Evolutionary conservation across 2,888 invertebrate genomes (phyloP), one percentile per base, ranked within the genome.

Genomic region (Taenaris catops): DNA sequence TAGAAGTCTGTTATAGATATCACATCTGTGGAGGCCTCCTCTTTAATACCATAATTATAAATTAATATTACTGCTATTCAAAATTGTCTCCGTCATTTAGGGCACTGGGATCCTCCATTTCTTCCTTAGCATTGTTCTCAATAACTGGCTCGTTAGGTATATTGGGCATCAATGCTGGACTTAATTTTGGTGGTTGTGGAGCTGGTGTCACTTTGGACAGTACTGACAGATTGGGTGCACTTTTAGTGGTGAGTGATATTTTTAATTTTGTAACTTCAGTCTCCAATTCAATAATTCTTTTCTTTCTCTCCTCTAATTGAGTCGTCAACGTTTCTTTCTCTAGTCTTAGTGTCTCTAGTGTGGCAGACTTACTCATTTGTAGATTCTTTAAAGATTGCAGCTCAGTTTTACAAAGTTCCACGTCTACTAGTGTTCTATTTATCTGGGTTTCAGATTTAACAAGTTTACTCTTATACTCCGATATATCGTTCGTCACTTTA

Each of bases 71-170:
- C 37, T 76, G 41, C 29, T 74, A 71, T 32, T 83, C 84, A 66
- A 81, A 78, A 18, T 74, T 75, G 53, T 69, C 75, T 10, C 59
- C 73, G 44, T 81, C 81, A 58, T 75, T 80, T 8, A 76, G 38
- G 5, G 56, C 66, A 63, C 83, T 81, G 0, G 63, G 58, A 34
- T 87, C 87, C 42, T 87, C 87, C n/a, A 84, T 61, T 39, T 86
- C 87, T 52, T 87, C 87, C 43, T 83, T 83, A 12, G 87, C 87
- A 68, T 81, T 69, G 57, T 83, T 80, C 31, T 86, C 84, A 26
- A 81, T 43, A 1, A 67, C 72, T 18, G 74, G 83, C 28, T 84
- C 84, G 44, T 80, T 71, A 9, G 70, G 71, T 38, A 73, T 66
- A 18, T 72, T 63, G 4, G 58, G 60, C 47, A 72, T 80, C 8